Evolutionary conservation across 2,113 vertebrate species (phyloP), one percentile per base, ranked within the genome.

Genomic region (Aspiorhynchus laticeps): DNA sequence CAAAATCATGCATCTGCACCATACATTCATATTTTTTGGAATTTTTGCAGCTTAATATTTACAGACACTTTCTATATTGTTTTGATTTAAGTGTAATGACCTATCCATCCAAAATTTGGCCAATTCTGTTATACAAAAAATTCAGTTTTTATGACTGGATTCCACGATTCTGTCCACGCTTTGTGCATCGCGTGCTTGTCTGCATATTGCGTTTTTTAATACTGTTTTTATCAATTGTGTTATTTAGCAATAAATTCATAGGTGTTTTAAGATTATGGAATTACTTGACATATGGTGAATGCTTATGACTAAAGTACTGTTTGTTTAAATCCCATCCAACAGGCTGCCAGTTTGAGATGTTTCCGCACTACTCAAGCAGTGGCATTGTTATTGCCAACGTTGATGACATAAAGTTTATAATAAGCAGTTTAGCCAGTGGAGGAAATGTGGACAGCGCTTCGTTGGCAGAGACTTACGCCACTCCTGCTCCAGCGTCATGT

Each of bases 311-410:
- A 41, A 28, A 28, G 7, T 82, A 65, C 46, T 67, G 24, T 46
- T 63, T 48, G 19, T 21, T n/a, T 80, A 4, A 9, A 74, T 56
- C 41, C 31, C 31, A 43, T 83, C 74, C 21, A 41, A 75, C 93
- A 99, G 98, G 97, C 88, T 96, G 95, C 91, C 93, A 88, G 33
- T 91, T 95, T 83, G 95, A 95, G 90, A 92, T 92, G 33, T 92
- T 95, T 85, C 92, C 93, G 0, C 91, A 86, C 83, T 97, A 96
- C 0, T 86, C 93, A 61, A 95, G 94, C 15, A 95, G 93, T 10
- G 98, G 98, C 74, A 95, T 99, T 83, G 91, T 98, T 26, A 95
- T 98, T 61, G 95, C 97, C 75, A 92, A 91, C 83, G 90, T 97
- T 1, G 94, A 96, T 41, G 96, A 96, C 41, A 93, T 98, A 0